Evolutionary conservation across 2,888 invertebrate genomes (phyloP), one percentile per base, ranked within the genome.

Genomic region (Lochmaea capreae): DNA sequence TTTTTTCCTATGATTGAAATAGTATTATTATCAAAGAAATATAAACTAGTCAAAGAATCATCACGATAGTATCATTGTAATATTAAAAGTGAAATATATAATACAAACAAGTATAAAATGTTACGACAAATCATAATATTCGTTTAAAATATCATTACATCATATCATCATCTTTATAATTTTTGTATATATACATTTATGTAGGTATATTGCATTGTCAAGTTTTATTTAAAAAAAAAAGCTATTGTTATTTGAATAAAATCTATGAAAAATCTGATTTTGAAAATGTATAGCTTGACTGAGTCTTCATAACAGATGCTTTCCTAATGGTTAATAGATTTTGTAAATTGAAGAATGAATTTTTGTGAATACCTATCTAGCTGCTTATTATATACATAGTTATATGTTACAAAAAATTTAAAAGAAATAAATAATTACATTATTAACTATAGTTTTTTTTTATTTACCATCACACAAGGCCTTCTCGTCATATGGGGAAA

Each of bases 331-430:
- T 42, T 54, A 57, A 14, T 33, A 52, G 42, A 67, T 67, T 58
- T 67, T 67, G 58, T 67, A 67, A 57, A 58, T 18, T 67, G 6
- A 43, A 67, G 14, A 57, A 43, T 67, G 33, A 67, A 33, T 9
- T 42, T 58, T 39, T 67, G 42, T 57, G 39, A 42, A 46, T 10
- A 43, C 62, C 6, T 43, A 9, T 18, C 42, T 63, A 43, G 67
- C 67, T 67, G 57, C 67, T 67, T 67, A n/a, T 43, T 57, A 58
- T 43, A 58, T 67, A 67, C 11, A 58, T 57, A 67, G 57, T 57
- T 57, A 58, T 67, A 57, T 58, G 42, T 46, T 52, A 52, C 8
- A 52, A 52, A 65, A 43, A 49, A 33, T 33, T 33, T 33, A 52
- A 18, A 49, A 52, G 49, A 65, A 65, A 46, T 46, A 65, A 49